phyloP scores from a whole-genome alignment of 2,888 invertebrate species.

The Caenorhabditis zanzibari region DNA sequence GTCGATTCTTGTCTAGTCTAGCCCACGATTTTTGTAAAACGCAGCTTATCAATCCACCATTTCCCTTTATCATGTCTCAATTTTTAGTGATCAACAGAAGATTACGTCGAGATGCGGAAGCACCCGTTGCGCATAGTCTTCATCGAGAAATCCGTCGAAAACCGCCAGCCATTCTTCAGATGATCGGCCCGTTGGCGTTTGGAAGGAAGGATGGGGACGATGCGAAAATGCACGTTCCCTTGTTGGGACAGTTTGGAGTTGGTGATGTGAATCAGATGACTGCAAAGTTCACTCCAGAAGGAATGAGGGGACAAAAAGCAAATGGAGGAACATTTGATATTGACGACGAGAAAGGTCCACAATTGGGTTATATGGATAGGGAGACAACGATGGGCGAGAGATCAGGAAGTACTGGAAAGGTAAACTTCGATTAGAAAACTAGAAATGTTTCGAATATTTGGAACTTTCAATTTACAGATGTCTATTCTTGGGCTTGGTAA shows the following conservation, averaged over 20 bases:
- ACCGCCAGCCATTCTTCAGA: slow-evolving; percentile 67
- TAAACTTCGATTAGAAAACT: background rate
- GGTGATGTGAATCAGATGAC: slow-evolving; percentile 72
- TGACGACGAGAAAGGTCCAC: slow-evolving; percentile 70
- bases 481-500: slow-evolving; percentile 66
- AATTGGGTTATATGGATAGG: slow-evolving; percentile 77
- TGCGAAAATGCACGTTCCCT: slow-evolving; percentile 70
- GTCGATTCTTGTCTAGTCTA: background rate
- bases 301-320: slow-evolving; percentile 44
- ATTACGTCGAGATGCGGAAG: slow-evolving; percentile 46
- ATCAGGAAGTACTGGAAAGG: slow-evolving; percentile 54
- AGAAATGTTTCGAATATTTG: background rate
- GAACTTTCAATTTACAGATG: slow-evolving; percentile 39
- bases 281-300: slow-evolving; percentile 75
- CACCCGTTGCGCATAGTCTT: slow-evolving; percentile 34
- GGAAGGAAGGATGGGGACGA: slow-evolving; percentile 75
- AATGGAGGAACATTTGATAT: slow-evolving; percentile 75
- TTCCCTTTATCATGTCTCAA: background rate
- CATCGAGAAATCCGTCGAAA: slow-evolving; percentile 66
- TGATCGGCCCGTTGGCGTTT: slow-evolving; percentile 75
- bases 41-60: slow-evolving; percentile 3
- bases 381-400: slow-evolving; percentile 71
- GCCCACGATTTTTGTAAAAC: slow-evolving; percentile 24
- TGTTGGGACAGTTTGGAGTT: slow-evolving; percentile 74
- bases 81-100: slow-evolving; percentile 53